Percentiles rank a stretch among this genome's conserved stretches.
Evolutionary conservation across 2,888 invertebrate genomes (phyloP).

Genomic region (Ischnura elegans): DNA sequence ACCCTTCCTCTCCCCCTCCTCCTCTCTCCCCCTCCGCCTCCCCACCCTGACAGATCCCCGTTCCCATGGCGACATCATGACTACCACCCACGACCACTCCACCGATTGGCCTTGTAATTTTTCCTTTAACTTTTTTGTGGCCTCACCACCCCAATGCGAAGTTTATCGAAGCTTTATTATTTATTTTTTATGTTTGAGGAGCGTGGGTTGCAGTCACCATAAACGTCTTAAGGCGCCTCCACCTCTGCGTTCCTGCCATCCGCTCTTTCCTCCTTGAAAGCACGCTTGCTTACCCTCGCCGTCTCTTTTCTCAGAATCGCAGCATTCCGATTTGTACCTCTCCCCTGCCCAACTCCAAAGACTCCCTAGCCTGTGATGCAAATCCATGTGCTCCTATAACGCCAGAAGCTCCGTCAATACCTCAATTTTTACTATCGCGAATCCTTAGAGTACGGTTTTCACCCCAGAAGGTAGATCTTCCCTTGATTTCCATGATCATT

Average conservation of each 20-base stretch:
- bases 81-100: background rate
- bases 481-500: too few species aligned
- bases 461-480: too few species aligned
- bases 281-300: background rate
- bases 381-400: slow-evolving; percentile 43
- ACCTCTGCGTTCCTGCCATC: background rate
- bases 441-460: too few species aligned
- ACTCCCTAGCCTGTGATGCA: too few species aligned
- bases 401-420: slow-evolving; percentile 23
- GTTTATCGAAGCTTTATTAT: slow-evolving; percentile 45
- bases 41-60: background rate
- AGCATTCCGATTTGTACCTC: too few species aligned
- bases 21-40: background rate
- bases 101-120: background rate
- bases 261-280: background rate
- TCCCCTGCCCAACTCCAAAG: too few species aligned
- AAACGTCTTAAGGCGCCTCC: slow-evolving; percentile 18
- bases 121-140: slow-evolving; percentile 31
- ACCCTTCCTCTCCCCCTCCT: background rate
- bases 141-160: slow-evolving; percentile 26
- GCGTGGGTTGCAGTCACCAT: slow-evolving; percentile 25
- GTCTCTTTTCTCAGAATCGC: background rate
- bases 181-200: background rate
- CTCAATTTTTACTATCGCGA: too few species aligned
- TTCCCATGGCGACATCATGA: slow-evolving; percentile 28